Base-by-base conservation (phyloP, 2,113 vertebrate species). In the Bubo bubo region DNA sequence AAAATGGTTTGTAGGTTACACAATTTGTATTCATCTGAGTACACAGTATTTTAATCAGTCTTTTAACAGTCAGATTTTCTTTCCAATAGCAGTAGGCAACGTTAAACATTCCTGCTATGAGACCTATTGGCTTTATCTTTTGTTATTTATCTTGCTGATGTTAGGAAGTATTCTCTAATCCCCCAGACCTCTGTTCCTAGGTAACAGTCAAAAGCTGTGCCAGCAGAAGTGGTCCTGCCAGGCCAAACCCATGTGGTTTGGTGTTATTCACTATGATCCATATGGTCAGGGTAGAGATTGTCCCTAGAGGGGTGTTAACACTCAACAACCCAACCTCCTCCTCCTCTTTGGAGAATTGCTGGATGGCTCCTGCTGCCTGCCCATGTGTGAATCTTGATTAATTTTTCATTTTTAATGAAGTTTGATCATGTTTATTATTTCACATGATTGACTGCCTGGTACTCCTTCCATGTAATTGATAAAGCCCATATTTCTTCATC, bases 221-320 rank as follows among this genome's bases (percentile, higher is more conserved):
- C 98, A 98, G 98, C 97, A 97, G 97, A 87, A 98, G 98, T 97
- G 98, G 98, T 97, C 98, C 98, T 99, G 99, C 99, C 99, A 99
- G 99, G 98, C 98, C 98, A 98, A 98, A 98, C 98, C 98, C 98
- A 98, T 98, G 98, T 98, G 98, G 98, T 97, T 98, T 90, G 94
- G 97, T 98, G 98, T 98, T 98, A 98, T 99, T 99, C 98, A 98
- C 98, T 99, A 97, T 98, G 98, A 98, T 99, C 99, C 99, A 99
- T 99, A 99, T 99, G 99, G 98, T 98, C 98, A 98, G 98, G 98
- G 99, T 98, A 98, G 98, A 97, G 98, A 98, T 58, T 95, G 98
- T 98, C 99, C 99, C 99, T 82, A 81, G 99, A 99, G 99, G 98
- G 98, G 98, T 99, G 99, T 99, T 99, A 99, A 99, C 99, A 98